Base-by-base conservation (phyloP, 2,113 vertebrate species). In the Gnathonemus echidnorhynchus region DNA sequence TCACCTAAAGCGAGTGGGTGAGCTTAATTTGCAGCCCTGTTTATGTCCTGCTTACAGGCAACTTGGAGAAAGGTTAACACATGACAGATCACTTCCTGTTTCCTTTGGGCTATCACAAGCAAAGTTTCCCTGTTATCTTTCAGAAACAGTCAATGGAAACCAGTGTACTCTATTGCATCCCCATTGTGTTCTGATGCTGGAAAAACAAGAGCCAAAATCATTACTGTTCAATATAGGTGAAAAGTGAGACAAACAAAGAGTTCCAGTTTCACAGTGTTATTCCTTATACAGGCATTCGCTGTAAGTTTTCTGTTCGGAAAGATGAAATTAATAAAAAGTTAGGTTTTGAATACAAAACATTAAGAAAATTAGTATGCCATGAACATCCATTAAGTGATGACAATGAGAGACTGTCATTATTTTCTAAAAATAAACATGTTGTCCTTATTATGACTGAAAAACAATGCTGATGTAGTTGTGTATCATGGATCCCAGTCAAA, bases 81-180 rank as follows among this genome's bases (percentile, higher is more conserved):
- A n/a, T 94, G 94, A 96, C 87, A 91, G 92, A 95, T 93, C 93
- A 91, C 91, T 94, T 95, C 95, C 94, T 87, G 66, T 94, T 95
- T 92, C 95, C 94, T 93, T 87, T 90, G 10, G 31, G 86, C 92
- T 94, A 92, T 94, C 91, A 91, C 86, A 92, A 91, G 53, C 92
- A 70, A n/a, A 39, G 84, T 58, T 31, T 27, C 58, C 80, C 3
- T 80, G 91, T 95, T 95, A 95, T 96, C 94, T 94, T 92, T 88
- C 90, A 89, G 46, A 90, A 89, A 90, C 93, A 95, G 93, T 93
- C 89, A 91, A 90, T 91, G 95, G 95, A 95, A 95, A 93, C 94
- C 92, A 88, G 90, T 93, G 93, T 90, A 74, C 85, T 89, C 89
- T 91, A 19, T 50, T 84, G 85, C 90, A 87, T 5, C 74, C 45